phyloP scores from a whole-genome alignment of 1,140 invertebrate species.

The Myzus persicae region DNA sequence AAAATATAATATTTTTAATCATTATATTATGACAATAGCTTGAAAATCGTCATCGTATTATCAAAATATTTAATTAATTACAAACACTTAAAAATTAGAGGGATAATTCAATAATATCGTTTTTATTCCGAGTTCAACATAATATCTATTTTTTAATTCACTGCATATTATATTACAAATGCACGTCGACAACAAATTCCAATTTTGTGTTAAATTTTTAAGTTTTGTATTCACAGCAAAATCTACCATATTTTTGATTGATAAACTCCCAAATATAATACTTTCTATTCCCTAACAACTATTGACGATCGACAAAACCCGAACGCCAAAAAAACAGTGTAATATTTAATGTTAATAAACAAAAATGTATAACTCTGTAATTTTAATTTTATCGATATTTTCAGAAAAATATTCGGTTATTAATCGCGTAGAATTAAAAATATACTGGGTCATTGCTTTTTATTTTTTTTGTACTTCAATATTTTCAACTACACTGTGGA shows the following conservation, averaged over 20 bases:
- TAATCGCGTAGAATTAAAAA: background rate
- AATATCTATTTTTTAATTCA: background rate
- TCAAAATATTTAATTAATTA: background rate
- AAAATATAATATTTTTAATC: no score
- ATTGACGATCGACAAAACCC: background rate
- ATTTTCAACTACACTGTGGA: background rate
- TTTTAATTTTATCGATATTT: background rate
- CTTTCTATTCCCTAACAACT: background rate
- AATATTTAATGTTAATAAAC: background rate
- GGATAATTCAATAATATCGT: background rate
- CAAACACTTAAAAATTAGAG: background rate
- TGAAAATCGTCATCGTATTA: background rate
- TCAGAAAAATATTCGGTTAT: background rate
- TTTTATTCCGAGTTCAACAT: background rate
- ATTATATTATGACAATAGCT: background rate
- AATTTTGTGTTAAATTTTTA: background rate
- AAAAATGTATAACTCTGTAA: background rate
- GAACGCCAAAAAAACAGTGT: background rate
- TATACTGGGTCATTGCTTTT: background rate
- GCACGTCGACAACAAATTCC: background rate
- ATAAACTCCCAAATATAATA: background rate
- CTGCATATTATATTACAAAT: background rate
- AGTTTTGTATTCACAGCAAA: background rate
- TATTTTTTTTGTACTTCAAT: background rate
- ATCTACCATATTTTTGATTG: background rate